phyloP scores from a whole-genome alignment of 2,797 vertebrate genomes.

The Spondyliosoma cantharus region DNA sequence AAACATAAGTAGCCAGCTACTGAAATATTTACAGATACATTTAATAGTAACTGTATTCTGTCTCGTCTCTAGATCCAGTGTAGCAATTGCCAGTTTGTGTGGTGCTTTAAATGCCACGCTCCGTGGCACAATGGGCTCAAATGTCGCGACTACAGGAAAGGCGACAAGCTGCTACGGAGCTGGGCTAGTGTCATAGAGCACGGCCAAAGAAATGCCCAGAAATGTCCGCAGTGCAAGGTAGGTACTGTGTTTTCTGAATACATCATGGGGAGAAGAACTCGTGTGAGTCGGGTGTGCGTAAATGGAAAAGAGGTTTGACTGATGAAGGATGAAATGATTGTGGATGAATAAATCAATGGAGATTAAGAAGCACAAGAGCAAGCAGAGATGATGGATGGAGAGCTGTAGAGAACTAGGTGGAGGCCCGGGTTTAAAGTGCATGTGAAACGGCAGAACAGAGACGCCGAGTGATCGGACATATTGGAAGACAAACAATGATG shows the following conservation, averaged over 20 bases:
- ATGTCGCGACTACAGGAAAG: constrained; percentile 96
- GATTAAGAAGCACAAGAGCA: constrained; percentile 48
- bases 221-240: constrained; percentile 98
- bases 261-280: background rate
- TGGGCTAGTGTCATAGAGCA: constrained; percentile 98
- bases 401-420: constrained; percentile 30
- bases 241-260: constrained; percentile 18
- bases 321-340: constrained; percentile 45
- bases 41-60: background rate
- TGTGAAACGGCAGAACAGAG: constrained; percentile 26
- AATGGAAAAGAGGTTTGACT: constrained; percentile 39
- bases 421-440: constrained; percentile 21
- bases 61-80: constrained; percentile 90
- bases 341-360: constrained; percentile 63
- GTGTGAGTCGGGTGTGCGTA: constrained; percentile 8
- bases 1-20: too few species aligned
- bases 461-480: constrained; percentile 4
- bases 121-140: constrained; percentile 98
- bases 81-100: constrained; percentile 95
- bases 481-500: constrained; percentile 32
- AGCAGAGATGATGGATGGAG: constrained; percentile 55
- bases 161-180: constrained; percentile 94
- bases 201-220: constrained; percentile 98
- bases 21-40: background rate
- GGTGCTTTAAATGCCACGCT: constrained; percentile 99